Conservation (phyloP, 2,797 vertebrate species). For the Coluber constrictor region DNA sequence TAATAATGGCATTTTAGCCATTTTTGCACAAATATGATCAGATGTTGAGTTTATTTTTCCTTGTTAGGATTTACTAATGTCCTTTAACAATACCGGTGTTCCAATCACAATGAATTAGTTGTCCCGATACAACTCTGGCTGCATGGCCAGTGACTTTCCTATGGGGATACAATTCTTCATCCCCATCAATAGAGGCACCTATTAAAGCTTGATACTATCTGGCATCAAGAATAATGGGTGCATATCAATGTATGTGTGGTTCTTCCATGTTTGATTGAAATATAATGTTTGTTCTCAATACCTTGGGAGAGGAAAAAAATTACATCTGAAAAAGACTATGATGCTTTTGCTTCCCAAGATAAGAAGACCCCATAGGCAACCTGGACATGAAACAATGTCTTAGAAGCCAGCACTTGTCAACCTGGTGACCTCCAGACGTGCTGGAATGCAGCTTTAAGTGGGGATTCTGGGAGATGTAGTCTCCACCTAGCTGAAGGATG, state of each 20-base stretch:
- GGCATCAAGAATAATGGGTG: neutral
- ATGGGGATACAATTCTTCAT: neutral
- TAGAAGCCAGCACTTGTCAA: neutral
- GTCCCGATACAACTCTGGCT: neutral
- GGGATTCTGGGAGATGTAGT: neutral
- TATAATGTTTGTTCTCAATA: conserved; percentile 40
- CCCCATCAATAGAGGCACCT: neutral
- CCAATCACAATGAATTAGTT: conserved; percentile 31
- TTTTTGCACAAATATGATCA: neutral
- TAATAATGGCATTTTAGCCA: neutral
- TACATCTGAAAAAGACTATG: conserved; percentile 27
- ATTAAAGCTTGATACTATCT: neutral
- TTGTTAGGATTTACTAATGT: neutral
- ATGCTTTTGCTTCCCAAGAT: conserved; percentile 45
- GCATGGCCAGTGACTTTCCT: neutral
- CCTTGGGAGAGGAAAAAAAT: neutral
- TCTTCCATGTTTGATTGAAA: neutral
- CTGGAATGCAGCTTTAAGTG: neutral
- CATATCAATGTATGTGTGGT: neutral
- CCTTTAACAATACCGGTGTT: conserved; percentile 27
- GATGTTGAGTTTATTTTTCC: neutral
- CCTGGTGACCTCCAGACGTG: neutral
- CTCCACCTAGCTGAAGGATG: neutral
- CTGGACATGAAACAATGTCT: conserved; percentile 44
- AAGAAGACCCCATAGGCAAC: conserved; percentile 41